Percentiles rank a stretch among this genome's conserved stretches.
phyloP scores from a whole-genome alignment of 2,797 vertebrate genomes.

The Euphonia xanthogaster region DNA sequence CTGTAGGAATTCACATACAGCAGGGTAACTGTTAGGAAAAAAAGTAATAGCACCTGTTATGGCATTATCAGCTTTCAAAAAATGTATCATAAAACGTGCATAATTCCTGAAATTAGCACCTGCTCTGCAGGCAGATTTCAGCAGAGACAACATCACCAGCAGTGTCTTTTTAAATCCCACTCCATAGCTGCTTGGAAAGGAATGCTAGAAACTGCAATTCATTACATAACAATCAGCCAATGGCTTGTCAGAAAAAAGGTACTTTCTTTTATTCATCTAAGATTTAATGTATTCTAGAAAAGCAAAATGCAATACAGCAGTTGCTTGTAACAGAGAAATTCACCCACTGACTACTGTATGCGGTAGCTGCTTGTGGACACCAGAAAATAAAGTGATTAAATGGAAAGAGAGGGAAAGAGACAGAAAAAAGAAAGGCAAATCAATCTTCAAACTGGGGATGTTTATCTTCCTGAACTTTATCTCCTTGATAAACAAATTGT shows the following conservation, averaged over 20 bases:
- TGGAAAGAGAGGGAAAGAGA: not conserved
- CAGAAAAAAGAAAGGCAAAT: not conserved
- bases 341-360: no score
- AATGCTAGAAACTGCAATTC: not conserved
- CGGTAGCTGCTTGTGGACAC: not conserved
- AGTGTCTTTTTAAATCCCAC: not conserved
- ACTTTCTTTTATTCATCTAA: not conserved
- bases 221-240: not conserved
- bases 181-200: not conserved
- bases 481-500: not conserved
- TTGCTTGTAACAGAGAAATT: not conserved
- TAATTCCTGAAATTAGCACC: not conserved
- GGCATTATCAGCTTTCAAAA: constrained; percentile 5
- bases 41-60: constrained; percentile 34
- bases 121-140: not conserved
- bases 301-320: not conserved
- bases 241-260: not conserved
- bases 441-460: not conserved
- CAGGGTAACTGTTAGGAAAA: constrained; percentile 87
- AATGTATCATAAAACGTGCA: not conserved
- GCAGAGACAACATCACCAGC: not conserved
- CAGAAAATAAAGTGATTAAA: not conserved
- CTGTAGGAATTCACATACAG: constrained; percentile 97
- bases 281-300: not conserved
- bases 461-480: not conserved